Evolutionary conservation across 2,797 vertebrate genomes (phyloP).

Genomic region (Emys orbicularis): DNA sequence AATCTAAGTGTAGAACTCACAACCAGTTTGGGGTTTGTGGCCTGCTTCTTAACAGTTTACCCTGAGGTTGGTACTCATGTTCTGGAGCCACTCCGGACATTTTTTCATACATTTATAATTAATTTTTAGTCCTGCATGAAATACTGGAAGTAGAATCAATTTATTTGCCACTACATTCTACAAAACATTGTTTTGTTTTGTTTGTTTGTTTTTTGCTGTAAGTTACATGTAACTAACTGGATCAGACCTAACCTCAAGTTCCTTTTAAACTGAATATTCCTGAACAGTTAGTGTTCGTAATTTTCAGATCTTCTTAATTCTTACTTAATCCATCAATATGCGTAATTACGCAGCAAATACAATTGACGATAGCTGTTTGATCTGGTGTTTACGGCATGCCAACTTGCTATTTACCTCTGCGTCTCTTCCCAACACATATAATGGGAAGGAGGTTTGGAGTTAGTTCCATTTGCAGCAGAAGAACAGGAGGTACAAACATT

Average conservation of each 20-base stretch:
- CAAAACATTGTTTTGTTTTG: neutral
- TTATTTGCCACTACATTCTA: neutral
- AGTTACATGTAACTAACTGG: neutral
- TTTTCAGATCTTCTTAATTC: neutral
- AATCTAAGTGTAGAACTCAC: too few relatives aligned
- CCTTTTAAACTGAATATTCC: neutral
- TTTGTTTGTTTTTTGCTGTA: too few relatives aligned
- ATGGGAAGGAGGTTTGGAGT: neutral
- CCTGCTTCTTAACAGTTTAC: too few relatives aligned
- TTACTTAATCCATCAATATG: neutral
- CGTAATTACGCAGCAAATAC: neutral
- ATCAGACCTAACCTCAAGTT: neutral
- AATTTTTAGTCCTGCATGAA: neutral
- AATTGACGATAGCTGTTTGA: neutral
- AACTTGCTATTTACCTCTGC: neutral
- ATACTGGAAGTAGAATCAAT: neutral
- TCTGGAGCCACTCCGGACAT: too few relatives aligned
- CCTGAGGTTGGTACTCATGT: too few relatives aligned
- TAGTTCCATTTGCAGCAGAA: neutral
- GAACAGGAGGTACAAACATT: neutral
- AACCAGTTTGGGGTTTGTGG: too few relatives aligned
- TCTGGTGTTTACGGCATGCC: neutral
- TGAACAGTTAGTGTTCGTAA: neutral
- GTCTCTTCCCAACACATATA: neutral
- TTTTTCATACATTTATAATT: neutral